Evolutionary conservation across 2,113 vertebrate species (phyloP).

Genomic region (Romanogobio albipinnatus): DNA sequence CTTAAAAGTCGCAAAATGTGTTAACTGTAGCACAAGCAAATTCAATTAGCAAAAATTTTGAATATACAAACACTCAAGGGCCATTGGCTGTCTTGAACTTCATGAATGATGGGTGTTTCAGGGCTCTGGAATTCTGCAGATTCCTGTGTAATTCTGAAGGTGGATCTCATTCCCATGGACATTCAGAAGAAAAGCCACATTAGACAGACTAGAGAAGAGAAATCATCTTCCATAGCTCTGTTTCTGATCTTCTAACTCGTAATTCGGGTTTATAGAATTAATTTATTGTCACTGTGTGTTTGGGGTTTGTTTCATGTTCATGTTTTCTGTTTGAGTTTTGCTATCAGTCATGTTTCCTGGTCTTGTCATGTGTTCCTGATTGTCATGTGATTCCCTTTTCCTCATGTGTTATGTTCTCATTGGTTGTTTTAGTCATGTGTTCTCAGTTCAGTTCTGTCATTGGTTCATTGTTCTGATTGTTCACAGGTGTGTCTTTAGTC

Average conservation of each 20-base stretch:
- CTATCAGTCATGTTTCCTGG: too few relatives aligned
- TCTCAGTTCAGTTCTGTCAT: too few relatives aligned
- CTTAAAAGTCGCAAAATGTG: too few relatives aligned
- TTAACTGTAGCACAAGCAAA: neutral
- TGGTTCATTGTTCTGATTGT: too few relatives aligned
- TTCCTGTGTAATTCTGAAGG: neutral
- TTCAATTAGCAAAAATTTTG: neutral
- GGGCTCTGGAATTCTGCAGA: neutral
- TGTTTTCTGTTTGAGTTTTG: too few relatives aligned
- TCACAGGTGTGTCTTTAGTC: too few relatives aligned
- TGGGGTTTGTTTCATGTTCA: too few relatives aligned
- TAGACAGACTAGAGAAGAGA: constrained; percentile 5
- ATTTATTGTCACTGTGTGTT: neutral
- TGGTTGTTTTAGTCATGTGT: too few relatives aligned
- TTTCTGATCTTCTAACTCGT: constrained; percentile 35
- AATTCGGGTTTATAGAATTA: constrained; percentile 41
- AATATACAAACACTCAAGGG: neutral
- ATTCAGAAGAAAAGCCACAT: constrained; percentile 6
- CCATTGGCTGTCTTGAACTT: neutral
- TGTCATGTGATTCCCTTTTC: too few relatives aligned
- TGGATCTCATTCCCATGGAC: neutral
- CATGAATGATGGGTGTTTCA: neutral
- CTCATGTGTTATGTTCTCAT: too few relatives aligned
- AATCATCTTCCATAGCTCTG: constrained; percentile 40
- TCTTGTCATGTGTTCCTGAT: too few relatives aligned